Percentiles rank a stretch among this genome's conserved stretches.
Evolutionary conservation across 1,140 invertebrate species (phyloP).

Genomic region (Penaeus vannamei): DNA sequence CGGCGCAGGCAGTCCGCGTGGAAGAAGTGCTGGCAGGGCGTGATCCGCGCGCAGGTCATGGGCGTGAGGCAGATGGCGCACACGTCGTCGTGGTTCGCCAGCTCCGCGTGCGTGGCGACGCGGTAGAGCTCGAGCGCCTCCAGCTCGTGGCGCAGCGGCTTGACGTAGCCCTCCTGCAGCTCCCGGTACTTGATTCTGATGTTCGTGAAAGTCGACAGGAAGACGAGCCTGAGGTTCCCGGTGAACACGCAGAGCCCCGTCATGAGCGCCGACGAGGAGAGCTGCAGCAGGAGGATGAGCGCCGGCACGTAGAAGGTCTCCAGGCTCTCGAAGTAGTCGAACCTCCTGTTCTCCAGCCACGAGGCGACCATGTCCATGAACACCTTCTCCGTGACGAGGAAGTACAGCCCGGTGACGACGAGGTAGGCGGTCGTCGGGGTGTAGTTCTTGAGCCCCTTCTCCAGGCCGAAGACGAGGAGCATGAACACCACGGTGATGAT

Average conservation of each 20-base stretch:
- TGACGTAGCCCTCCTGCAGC: constrained; percentile 75
- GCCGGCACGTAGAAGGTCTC: constrained; percentile 68
- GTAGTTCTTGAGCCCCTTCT: constrained; percentile 83
- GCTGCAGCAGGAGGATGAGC: constrained; percentile 61
- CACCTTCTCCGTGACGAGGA: constrained; percentile 82
- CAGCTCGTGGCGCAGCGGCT: constrained; percentile 76
- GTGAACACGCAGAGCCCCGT: constrained; percentile 73
- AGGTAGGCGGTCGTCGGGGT: constrained; percentile 79
- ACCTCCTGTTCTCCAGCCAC: constrained; percentile 61
- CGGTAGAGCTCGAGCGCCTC: constrained; percentile 78
- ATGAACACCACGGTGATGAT: constrained; percentile 85
- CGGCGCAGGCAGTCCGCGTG: constrained; percentile 94
- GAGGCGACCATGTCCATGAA: constrained; percentile 62
- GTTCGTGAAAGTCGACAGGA: constrained; percentile 79
- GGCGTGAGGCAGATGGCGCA: constrained; percentile 97
- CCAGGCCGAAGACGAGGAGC: constrained; percentile 81
- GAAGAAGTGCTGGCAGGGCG: constrained; percentile 95
- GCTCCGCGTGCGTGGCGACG: constrained; percentile 79
- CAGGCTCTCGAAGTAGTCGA: constrained; percentile 66
- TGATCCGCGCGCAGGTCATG: constrained; percentile 91
- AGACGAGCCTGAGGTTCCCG: constrained; percentile 76
- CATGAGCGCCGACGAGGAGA: constrained; percentile 52
- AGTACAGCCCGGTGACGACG: constrained; percentile 79
- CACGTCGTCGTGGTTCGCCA: constrained; percentile 86
- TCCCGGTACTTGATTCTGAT: constrained; percentile 80